Evolutionary conservation across 2,888 invertebrate species (phyloP), one percentile per base, ranked within the genome.

Genomic region (Drosophila mulleri): DNA sequence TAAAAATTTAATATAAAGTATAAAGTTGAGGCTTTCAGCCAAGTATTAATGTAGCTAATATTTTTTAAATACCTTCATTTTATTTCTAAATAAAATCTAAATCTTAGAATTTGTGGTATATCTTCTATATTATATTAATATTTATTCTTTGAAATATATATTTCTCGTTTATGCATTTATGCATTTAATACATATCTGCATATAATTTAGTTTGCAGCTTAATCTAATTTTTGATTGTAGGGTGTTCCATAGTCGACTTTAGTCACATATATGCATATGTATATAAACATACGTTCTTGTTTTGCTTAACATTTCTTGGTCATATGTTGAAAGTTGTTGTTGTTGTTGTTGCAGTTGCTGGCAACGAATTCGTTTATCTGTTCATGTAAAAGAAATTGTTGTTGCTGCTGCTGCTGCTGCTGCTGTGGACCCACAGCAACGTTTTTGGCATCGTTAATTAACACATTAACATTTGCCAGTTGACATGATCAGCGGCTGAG

Each of bases 391-490:
- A 39, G 29, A 35, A 37, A 41, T 63, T 47, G 57, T 44, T 74
- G 48, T 72, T 72, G 67, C 68, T 74, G 72, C 67, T 68, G 48
- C 45, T 23, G 39, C 39, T 39, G 39, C 8, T 39, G 41, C 41
- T 68, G 56, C 72, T 64, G 75, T 64, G 72, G 90, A 91, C 91
- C 90, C 83, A 89, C 90, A 91, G 86, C 91, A 83, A 68, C 83
- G 91, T 80, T 83, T 85, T 82, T 80, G 81, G 50, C 75, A 78
- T 77, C 81, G 86, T 91, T 92, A 92, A 92, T 92, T 92, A 92
- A 92, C 92, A 91, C 91, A 92, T 92, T 91, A 91, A 90, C 90
- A 90, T 91, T 91, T 88, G 83, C 56, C 60, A 72, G 42, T 47
- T 57, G 29, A 53, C 52, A 37, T 32, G 39, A 41, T 29, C 14